Conservation (phyloP, 2,113 vertebrate species). For the Aegithalos caudatus region DNA sequence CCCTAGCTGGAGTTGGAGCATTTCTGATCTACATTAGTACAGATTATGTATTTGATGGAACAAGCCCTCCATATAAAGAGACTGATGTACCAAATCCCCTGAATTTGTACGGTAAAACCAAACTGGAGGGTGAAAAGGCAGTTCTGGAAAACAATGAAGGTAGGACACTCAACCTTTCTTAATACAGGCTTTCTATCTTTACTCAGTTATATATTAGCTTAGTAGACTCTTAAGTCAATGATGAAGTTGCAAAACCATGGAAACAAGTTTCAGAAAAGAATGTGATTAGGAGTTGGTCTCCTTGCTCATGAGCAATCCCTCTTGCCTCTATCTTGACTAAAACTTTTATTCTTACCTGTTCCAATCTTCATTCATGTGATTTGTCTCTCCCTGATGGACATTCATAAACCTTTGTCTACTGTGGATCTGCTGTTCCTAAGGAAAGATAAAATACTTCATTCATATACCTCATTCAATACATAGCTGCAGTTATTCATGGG, state of each 20-base stretch:
- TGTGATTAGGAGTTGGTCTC: not conserved
- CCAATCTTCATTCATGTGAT: not conserved
- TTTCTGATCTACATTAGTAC: slow-evolving; percentile 94
- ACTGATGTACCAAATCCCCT: slow-evolving; percentile 87
- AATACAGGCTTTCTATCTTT: not conserved
- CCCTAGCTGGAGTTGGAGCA: slow-evolving; percentile 76
- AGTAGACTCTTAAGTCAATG: not conserved
- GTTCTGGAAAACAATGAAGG: slow-evolving; percentile 86
- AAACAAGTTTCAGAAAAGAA: not conserved
- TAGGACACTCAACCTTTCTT: slow-evolving; percentile 40
- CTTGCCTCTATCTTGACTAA: not conserved
- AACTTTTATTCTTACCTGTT: not conserved
- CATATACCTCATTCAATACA: rapidly evolving
- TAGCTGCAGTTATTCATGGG: not conserved
- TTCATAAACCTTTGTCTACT: not conserved
- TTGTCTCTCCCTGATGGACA: not conserved
- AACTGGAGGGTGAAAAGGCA: slow-evolving; percentile 90
- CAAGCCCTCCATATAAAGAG: slow-evolving; percentile 90
- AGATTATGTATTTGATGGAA: slow-evolving; percentile 95
- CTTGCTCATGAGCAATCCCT: not conserved
- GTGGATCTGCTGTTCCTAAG: not conserved
- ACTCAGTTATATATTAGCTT: not conserved
- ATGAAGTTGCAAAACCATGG: not conserved
- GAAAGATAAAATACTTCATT: not conserved
- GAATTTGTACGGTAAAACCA: slow-evolving; percentile 92